phyloP scores from a whole-genome alignment of 2,113 vertebrate species.

The Oryzias javanicus region DNA sequence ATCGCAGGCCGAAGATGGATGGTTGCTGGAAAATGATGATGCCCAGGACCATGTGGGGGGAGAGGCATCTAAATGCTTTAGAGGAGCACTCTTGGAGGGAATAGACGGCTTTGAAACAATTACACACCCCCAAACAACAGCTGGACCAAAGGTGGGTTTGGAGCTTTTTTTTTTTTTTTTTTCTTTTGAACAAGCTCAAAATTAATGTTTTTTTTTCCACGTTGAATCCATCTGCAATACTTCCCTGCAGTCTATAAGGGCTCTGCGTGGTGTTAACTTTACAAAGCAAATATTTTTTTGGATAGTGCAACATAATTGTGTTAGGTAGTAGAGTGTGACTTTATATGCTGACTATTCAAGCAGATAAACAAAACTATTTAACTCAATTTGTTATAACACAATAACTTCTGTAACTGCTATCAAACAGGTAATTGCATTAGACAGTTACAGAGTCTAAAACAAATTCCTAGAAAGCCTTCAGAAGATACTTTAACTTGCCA shows the following conservation, averaged over 20 bases:
- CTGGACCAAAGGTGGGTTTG: constrained; percentile 83
- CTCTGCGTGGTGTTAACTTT: constrained; percentile 13
- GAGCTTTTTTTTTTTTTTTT: constrained; percentile 62
- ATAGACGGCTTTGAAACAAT: constrained; percentile 87
- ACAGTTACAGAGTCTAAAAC: constrained; percentile 21
- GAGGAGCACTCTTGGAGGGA: constrained; percentile 84
- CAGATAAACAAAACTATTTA: constrained; percentile 29
- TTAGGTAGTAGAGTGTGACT: constrained; percentile 22
- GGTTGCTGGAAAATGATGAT: constrained; percentile 96
- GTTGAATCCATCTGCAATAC: constrained; percentile 51
- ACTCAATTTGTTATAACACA: constrained; percentile 34
- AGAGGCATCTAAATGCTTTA: constrained; percentile 92
- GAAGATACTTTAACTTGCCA: background rate
- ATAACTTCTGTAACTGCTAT: constrained; percentile 30
- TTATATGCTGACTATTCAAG: constrained; percentile 25
- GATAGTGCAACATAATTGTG: constrained; percentile 17
- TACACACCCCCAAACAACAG: constrained; percentile 89
- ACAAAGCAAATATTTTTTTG: constrained; percentile 24
- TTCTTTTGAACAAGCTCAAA: constrained; percentile 66
- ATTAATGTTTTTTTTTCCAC: constrained; percentile 37
- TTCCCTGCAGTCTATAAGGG: constrained; percentile 8
- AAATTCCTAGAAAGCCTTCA: too few relatives aligned
- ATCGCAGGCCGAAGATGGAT: constrained; percentile 98
- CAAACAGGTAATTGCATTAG: constrained; percentile 17
- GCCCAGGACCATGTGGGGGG: constrained; percentile 79